These are phyloP conservation scores for Zaprionus ghesquierei DNA, from an alignment of 1,140 invertebrate species.

Conservation along the genomic window DNA sequence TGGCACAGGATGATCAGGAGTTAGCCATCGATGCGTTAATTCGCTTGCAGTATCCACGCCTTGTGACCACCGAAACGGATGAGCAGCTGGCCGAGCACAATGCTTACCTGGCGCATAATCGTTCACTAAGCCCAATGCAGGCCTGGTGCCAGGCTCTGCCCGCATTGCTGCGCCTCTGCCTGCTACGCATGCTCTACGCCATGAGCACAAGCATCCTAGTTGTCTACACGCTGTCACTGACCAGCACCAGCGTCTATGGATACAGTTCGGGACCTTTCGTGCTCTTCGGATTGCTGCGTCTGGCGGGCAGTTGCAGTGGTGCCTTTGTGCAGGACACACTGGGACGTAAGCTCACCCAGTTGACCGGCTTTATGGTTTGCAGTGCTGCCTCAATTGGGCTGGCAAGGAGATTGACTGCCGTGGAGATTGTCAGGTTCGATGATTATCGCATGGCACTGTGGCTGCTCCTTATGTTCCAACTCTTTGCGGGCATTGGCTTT, in stretches of 20 bases:
- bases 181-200: slow-evolving; percentile 50
- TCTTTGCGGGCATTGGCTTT: slow-evolving; percentile 60
- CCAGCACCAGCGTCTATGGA: slow-evolving; percentile 48
- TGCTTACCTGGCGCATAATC: slow-evolving; percentile 51
- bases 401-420: slow-evolving; percentile 44
- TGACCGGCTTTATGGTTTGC: slow-evolving; percentile 55
- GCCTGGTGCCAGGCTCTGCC: slow-evolving; percentile 45
- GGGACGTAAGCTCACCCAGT: slow-evolving; percentile 57
- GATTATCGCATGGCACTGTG: slow-evolving; percentile 52
- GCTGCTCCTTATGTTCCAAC: slow-evolving; percentile 59
- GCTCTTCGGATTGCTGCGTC: slow-evolving; percentile 57
- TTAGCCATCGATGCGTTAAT: slow-evolving; percentile 57
- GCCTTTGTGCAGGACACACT: slow-evolving; percentile 55
- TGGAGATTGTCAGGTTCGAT: not conserved
- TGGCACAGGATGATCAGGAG: slow-evolving; percentile 42
- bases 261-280: slow-evolving; percentile 50
- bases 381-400: slow-evolving; percentile 45
- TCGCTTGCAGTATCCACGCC: slow-evolving; percentile 52
- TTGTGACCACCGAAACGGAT: slow-evolving; percentile 64
- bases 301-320: slow-evolving; percentile 47
- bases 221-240: slow-evolving; percentile 35
- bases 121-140: not conserved
- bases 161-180: slow-evolving; percentile 53
- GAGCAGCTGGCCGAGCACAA: slow-evolving; percentile 67
- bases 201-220: slow-evolving; percentile 53